Evolutionary conservation across 2,113 vertebrate genomes (phyloP).

Genomic region (Balaeniceps rex): DNA sequence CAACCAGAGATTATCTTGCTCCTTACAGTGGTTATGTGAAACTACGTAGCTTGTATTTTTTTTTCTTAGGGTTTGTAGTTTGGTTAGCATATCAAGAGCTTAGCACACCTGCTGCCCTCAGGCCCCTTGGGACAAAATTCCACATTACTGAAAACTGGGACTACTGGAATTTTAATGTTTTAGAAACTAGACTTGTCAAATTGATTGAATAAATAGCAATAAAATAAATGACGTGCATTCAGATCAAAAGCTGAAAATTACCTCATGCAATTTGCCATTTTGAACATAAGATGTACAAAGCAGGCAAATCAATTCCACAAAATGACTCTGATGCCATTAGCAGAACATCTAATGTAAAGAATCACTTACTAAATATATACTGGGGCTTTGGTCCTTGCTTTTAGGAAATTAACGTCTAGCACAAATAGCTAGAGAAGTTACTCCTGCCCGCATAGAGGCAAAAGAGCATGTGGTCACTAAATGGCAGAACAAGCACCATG

Average conservation of each 20-base stretch:
- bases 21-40: neutral
- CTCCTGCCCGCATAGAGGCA: neutral
- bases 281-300: neutral
- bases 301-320: neutral
- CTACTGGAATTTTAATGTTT: neutral
- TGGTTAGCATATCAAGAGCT: neutral
- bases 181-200: neutral
- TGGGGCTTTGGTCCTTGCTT: neutral
- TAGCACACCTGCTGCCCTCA: neutral
- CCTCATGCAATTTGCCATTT: neutral
- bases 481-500: neutral
- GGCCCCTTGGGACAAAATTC: neutral
- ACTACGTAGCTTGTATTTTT: neutral
- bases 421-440: neutral
- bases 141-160: neutral
- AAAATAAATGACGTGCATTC: neutral
- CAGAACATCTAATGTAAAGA: neutral
- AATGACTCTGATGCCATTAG: neutral
- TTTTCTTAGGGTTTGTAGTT: neutral
- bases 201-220: neutral
- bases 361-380: neutral
- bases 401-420: neutral
- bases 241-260: neutral
- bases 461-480: fast-evolving
- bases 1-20: neutral